Evolutionary conservation across 2,888 invertebrate genomes (phyloP).

Genomic region (Troides oblongomaculatus): DNA sequence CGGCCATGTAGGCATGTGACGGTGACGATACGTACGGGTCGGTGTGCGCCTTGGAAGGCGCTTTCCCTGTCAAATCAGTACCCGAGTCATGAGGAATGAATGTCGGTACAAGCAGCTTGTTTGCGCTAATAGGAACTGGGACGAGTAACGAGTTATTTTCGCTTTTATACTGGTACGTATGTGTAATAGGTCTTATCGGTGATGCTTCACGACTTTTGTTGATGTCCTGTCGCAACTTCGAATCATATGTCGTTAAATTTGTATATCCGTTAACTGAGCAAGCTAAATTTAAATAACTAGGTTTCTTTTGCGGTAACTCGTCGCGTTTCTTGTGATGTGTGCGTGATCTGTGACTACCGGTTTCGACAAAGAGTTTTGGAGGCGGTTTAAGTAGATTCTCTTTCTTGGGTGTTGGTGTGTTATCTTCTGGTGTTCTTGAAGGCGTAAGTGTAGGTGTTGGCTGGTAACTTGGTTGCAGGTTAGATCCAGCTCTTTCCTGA

Average conservation of each 20-base stretch:
- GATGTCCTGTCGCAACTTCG: constrained; percentile 86
- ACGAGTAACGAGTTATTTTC: constrained; percentile 69
- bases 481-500: constrained; percentile 74
- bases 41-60: constrained; percentile 77
- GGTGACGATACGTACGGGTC: constrained; percentile 69
- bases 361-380: constrained; percentile 63
- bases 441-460: constrained; percentile 58
- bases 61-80: constrained; percentile 70
- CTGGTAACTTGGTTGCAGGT: constrained; percentile 50
- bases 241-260: constrained; percentile 91
- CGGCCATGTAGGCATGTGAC: constrained; percentile 72
- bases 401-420: constrained; percentile 46
- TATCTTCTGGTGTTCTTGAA: constrained; percentile 47
- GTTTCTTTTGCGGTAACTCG: constrained; percentile 82
- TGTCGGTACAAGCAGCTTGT: constrained; percentile 79
- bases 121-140: constrained; percentile 73
- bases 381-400: constrained; percentile 70
- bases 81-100: constrained; percentile 73
- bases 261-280: constrained; percentile 95
- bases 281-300: constrained; percentile 92
- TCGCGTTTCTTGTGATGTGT: constrained; percentile 66
- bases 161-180: constrained; percentile 69
- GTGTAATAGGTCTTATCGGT: constrained; percentile 82
- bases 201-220: constrained; percentile 86
- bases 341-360: constrained; percentile 63